These are phyloP conservation scores for Todus mexicanus DNA, from an alignment of 2,797 vertebrate species.

Conservation along the genomic window DNA sequence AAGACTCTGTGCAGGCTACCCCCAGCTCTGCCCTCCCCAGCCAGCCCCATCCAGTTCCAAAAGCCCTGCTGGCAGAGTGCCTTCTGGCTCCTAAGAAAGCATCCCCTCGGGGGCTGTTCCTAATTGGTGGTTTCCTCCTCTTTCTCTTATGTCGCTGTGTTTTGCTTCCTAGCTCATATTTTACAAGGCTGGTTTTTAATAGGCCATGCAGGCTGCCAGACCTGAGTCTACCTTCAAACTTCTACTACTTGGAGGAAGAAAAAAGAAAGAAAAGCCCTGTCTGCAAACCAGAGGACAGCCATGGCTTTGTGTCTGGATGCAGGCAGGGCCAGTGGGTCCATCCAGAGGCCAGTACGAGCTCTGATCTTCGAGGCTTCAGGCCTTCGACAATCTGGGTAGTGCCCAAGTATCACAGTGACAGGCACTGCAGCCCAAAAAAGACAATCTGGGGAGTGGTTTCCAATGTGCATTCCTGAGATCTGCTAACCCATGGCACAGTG, in stretches of 20 bases:
- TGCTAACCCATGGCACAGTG: not conserved
- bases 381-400: not conserved
- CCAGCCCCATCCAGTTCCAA: not conserved
- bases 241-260: not conserved
- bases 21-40: not conserved
- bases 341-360: not conserved
- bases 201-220: constrained; percentile 11
- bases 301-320: not conserved
- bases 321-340: not conserved
- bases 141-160: not conserved
- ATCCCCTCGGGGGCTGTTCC: constrained; percentile 16
- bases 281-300: not conserved
- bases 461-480: not conserved
- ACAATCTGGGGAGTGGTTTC: not conserved
- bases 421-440: not conserved
- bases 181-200: constrained; percentile 56
- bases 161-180: constrained; percentile 57
- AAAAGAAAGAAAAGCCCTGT: not conserved
- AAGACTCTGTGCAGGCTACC: not conserved
- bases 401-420: not conserved
- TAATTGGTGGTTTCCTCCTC: constrained; percentile 68
- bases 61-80: constrained; percentile 46
- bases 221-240: constrained; percentile 29
- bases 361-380: not conserved
- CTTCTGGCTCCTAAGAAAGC: constrained; percentile 39